phyloP scores from a whole-genome alignment of 2,797 vertebrate species.

The Kryptolebias ocellatus region DNA sequence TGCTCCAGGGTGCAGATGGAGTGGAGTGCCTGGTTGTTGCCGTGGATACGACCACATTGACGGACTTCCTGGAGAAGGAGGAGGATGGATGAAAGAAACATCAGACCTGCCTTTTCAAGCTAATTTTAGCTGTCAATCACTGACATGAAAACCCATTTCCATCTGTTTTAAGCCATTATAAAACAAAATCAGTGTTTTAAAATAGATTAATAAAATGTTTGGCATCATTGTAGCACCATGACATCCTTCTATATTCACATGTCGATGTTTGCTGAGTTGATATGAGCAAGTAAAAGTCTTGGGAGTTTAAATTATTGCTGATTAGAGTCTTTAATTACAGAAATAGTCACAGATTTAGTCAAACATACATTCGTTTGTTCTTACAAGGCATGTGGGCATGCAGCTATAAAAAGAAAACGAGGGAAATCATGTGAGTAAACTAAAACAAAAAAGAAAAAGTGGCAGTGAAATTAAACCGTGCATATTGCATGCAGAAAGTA shows the following conservation, averaged over 20 bases:
- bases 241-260: not conserved
- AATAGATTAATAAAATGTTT: not conserved
- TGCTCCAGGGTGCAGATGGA: conserved; percentile 89
- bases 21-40: conserved; percentile 93
- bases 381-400: conserved; percentile 56
- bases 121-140: not conserved
- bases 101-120: not conserved
- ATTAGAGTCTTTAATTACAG: conserved; percentile 66
- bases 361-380: conserved; percentile 65
- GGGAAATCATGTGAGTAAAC: not conserved
- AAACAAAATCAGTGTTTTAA: not conserved
- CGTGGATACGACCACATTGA: conserved; percentile 87
- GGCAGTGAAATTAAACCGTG: conserved; percentile 14
- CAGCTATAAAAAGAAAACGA: conserved; percentile 8
- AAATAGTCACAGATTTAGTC: conserved; percentile 66
- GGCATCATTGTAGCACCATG: not conserved
- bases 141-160: not conserved
- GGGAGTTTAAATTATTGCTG: conserved; percentile 34
- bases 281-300: conserved; percentile 47
- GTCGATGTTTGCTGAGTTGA: not conserved
- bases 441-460: not conserved
- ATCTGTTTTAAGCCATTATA: not conserved
- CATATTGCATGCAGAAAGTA: not conserved
- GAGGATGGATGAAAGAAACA: conserved; percentile 78
- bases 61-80: conserved; percentile 91